phyloP scores from a whole-genome alignment of 2,888 invertebrate genomes.

The Argynnis bischoffii region DNA sequence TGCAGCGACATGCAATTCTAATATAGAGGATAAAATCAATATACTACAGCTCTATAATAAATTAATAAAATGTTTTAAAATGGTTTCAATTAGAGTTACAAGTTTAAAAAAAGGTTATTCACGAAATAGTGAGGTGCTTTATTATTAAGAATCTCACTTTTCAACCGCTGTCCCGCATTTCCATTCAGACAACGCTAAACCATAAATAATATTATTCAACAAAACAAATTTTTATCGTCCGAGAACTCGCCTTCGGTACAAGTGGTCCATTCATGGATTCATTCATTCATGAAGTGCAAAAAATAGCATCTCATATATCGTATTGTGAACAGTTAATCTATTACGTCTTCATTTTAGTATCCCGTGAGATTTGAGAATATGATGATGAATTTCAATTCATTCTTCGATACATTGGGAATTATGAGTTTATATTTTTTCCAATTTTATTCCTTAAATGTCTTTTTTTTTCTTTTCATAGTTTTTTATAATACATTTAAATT shows the following conservation, averaged over 20 bases:
- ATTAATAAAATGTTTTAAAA: not conserved
- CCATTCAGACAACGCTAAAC: slow-evolving; percentile 46
- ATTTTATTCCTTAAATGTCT: slow-evolving; percentile 9
- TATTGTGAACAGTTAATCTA: slow-evolving; percentile 63
- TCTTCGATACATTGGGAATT: slow-evolving; percentile 46
- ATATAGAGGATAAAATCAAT: no score
- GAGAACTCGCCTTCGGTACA: slow-evolving; percentile 50
- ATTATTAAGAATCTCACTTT: slow-evolving; percentile 13
- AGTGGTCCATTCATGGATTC: slow-evolving; percentile 53
- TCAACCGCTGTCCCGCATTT: slow-evolving; percentile 8
- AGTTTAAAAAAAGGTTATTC: slow-evolving; percentile 1
- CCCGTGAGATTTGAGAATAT: slow-evolving; percentile 68
- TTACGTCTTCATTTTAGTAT: slow-evolving; percentile 70
- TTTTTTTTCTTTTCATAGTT: not conserved
- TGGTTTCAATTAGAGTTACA: not conserved
- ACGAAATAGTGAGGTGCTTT: not conserved
- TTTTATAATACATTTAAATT: not conserved
- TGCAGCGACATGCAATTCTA: no score
- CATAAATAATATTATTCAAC: slow-evolving; percentile 74
- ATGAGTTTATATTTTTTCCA: slow-evolving; percentile 24
- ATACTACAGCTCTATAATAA: no score
- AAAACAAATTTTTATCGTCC: slow-evolving; percentile 77
- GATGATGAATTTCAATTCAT: slow-evolving; percentile 60
- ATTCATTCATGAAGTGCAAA: slow-evolving; percentile 66
- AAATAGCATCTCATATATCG: slow-evolving; percentile 41